Base-by-base conservation (phyloP, 2,113 vertebrate genomes). In the Rhinolophus sinicus region DNA sequence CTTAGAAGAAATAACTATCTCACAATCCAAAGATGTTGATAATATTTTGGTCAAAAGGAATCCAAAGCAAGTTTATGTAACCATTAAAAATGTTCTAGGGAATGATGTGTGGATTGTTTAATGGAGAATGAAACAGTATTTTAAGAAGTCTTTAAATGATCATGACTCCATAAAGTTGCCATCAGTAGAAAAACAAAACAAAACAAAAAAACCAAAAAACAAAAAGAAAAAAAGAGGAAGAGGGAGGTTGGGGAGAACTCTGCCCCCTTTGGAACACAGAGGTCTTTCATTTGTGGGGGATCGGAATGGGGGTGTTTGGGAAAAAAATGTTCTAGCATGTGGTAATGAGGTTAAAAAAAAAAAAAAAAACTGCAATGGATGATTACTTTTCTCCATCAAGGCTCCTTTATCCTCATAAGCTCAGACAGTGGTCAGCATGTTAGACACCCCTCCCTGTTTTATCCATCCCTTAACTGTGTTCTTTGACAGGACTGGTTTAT, bases 281-380 rank as follows among this genome's bases (percentile, higher is more conserved):
- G 96, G 83, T 73, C 96, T 93, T 92, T 97, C 93, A 97, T 91
- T 97, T 94, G 88, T 78, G 28, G 92, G 90, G 96, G 90, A 97
- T 93, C 92, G 98, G 80, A 67, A 90, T 94, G 80, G 78, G 96
- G 94, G 95, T 89, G 76, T 97, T 98, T 98, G 98, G 97, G 97
- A 94, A 97, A 98, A 99, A 99, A 99, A 98, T 98, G 98, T 99
- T 98, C 98, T 98, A 99, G 99, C 99, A 98, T 99, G 98, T 98
- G 98, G 98, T 98, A 99, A 99, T 98, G 99, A 99, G 98, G 99
- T 99, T 99, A 99, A 72, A 70, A 88, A 96, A 96, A 65, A 85
- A 96, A 92, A 56, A 99, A 99, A 40, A 40, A 99, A 98, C 98
- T 98, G 98, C 97, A 97, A 98, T 98, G 99, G 99, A 98, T 98